These are phyloP conservation scores for Lycaena phlaeas DNA, from an alignment of 2,888 invertebrate genomes.

Conservation along the genomic window DNA sequence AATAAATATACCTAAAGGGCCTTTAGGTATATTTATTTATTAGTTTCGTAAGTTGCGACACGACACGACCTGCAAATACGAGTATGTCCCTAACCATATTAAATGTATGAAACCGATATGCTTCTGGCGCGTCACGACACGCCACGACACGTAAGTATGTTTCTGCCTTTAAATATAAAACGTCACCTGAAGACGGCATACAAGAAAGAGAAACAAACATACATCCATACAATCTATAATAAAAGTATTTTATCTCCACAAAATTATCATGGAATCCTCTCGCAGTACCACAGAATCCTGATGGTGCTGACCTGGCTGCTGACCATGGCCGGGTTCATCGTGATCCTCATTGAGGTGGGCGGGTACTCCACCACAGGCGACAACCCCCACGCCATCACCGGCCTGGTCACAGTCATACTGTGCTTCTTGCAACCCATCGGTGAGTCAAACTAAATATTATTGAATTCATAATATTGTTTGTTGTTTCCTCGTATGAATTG, in stretches of 20 bases:
- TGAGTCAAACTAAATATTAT: conserved; percentile 35
- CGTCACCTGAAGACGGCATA: no score
- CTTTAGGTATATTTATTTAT: no score
- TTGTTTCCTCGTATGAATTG: no score
- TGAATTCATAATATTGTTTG: no score
- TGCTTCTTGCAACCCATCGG: conserved; percentile 91
- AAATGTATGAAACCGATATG: no score
- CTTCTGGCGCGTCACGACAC: no score
- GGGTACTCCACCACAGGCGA: conserved; percentile 79
- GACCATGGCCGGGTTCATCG: conserved; percentile 82
- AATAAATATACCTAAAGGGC: no score
- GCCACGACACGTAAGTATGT: no score
- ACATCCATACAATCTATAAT: background rate
- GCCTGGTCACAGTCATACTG: conserved; percentile 81
- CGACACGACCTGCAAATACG: no score
- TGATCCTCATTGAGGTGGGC: conserved; percentile 87
- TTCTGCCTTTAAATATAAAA: no score
- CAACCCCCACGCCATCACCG: conserved; percentile 89
- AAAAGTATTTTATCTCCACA: background rate
- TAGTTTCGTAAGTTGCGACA: no score
- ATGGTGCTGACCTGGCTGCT: conserved; percentile 88
- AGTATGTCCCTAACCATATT: no score
- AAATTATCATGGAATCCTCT: conserved; percentile 11
- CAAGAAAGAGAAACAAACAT: background rate
- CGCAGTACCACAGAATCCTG: conserved; percentile 88